Conservation (phyloP, 2,888 invertebrate species). For the Synanthedon andrenaeformis region DNA sequence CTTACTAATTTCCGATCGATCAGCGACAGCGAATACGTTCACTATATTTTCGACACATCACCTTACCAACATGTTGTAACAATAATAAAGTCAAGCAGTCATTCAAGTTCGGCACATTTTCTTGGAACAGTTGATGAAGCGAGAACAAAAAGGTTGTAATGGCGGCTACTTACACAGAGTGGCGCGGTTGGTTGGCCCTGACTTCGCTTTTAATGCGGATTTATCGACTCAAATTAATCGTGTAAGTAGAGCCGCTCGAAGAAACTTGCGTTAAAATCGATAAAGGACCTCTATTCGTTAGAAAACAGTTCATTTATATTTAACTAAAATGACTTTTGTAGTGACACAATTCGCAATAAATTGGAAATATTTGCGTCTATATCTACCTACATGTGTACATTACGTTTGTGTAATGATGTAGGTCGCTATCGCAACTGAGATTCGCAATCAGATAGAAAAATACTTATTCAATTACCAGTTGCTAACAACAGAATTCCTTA, state of each 20-base stretch:
- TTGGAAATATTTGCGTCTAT: neutral
- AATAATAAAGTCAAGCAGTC: neutral
- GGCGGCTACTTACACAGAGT: constrained; percentile 48
- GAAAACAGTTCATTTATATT: constrained; percentile 44
- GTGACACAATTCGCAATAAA: constrained; percentile 18
- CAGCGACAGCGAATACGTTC: constrained; percentile 21
- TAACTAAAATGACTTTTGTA: constrained; percentile 40
- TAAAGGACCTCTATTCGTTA: constrained; percentile 49
- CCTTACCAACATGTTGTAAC: constrained; percentile 10
- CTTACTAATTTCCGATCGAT: constrained; percentile 40
- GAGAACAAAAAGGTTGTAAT: constrained; percentile 53
- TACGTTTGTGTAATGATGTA: too few relatives aligned
- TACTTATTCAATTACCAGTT: too few relatives aligned
- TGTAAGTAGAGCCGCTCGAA: constrained; percentile 56
- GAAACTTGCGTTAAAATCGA: constrained; percentile 64
- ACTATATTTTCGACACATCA: constrained; percentile 20
- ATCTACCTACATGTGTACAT: too few relatives aligned
- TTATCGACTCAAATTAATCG: constrained; percentile 70
- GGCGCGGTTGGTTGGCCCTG: constrained; percentile 54
- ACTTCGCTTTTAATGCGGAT: constrained; percentile 63
- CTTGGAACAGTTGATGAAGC: constrained; percentile 20
- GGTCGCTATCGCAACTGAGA: too few relatives aligned
- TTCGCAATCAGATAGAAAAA: too few relatives aligned
- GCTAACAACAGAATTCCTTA: too few relatives aligned
- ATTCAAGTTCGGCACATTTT: neutral